These are phyloP conservation scores for Troides helena DNA, from an alignment of 2,888 invertebrate genomes.

Conservation along the genomic window DNA sequence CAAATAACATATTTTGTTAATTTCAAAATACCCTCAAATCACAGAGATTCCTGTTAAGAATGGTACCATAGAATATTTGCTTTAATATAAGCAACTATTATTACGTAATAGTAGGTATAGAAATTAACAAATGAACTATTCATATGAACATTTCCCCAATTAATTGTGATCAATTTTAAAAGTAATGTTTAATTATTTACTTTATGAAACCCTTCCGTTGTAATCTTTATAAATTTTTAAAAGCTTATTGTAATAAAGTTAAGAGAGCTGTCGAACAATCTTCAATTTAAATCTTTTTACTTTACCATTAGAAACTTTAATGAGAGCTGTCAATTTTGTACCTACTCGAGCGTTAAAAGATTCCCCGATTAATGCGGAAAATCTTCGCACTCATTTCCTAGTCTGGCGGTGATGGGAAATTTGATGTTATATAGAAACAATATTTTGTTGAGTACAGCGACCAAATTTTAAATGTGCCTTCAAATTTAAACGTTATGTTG, in stretches of 20 bases:
- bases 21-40: too few species aligned
- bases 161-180: too few species aligned
- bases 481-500: neutral
- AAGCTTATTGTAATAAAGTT: constrained; percentile 13
- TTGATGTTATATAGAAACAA: constrained; percentile 25
- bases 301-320: constrained; percentile 57
- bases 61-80: too few species aligned
- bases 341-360: constrained; percentile 48
- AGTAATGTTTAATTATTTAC: too few species aligned
- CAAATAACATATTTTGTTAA: too few species aligned
- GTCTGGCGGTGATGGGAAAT: constrained; percentile 38
- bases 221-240: neutral
- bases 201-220: too few species aligned
- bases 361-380: constrained; percentile 48
- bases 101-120: too few species aligned
- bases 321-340: constrained; percentile 64
- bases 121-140: too few species aligned
- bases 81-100: too few species aligned
- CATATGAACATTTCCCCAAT: too few species aligned
- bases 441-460: neutral
- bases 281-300: constrained; percentile 41
- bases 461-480: neutral
- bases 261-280: constrained; percentile 33
- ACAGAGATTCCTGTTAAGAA: too few species aligned
- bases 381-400: constrained; percentile 40